Evolutionary conservation across 2,888 invertebrate species (phyloP).

Genomic region (Patella ulyssiponensis): DNA sequence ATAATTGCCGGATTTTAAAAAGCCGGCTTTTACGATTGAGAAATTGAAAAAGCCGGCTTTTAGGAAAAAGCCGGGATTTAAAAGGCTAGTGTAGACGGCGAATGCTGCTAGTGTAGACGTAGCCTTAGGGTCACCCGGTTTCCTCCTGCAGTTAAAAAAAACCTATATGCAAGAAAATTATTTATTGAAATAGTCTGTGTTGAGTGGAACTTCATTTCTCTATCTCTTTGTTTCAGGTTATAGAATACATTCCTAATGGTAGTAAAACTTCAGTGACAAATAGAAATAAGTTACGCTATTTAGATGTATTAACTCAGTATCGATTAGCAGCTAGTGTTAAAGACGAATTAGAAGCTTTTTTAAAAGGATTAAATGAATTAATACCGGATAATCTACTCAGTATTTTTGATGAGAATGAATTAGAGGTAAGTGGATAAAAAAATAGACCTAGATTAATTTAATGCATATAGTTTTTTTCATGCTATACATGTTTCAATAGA

Average conservation of each 20-base stretch:
- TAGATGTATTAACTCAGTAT: constrained; percentile 89
- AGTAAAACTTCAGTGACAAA: constrained; percentile 83
- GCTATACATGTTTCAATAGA: no score
- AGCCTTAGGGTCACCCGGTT: no score
- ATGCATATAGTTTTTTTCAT: no score
- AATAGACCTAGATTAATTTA: neutral
- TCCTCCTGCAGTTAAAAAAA: no score
- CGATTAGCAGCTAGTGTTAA: constrained; percentile 86
- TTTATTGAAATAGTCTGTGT: no score
- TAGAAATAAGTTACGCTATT: constrained; percentile 84
- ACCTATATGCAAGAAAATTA: no score
- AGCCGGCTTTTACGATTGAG: no score
- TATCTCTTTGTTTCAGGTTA: constrained; percentile 71
- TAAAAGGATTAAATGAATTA: constrained; percentile 90
- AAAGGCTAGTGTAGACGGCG: no score
- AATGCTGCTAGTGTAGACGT: no score
- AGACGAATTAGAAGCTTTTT: constrained; percentile 88
- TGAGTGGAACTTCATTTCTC: neutral
- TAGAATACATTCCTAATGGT: constrained; percentile 89
- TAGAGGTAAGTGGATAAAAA: constrained; percentile 80
- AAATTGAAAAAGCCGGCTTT: no score
- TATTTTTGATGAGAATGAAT: constrained; percentile 95
- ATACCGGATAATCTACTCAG: constrained; percentile 93
- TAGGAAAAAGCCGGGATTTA: no score
- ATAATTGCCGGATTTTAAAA: no score